Evolutionary conservation across 2,888 invertebrate genomes (phyloP).

Genomic region (Diploptera punctata): DNA sequence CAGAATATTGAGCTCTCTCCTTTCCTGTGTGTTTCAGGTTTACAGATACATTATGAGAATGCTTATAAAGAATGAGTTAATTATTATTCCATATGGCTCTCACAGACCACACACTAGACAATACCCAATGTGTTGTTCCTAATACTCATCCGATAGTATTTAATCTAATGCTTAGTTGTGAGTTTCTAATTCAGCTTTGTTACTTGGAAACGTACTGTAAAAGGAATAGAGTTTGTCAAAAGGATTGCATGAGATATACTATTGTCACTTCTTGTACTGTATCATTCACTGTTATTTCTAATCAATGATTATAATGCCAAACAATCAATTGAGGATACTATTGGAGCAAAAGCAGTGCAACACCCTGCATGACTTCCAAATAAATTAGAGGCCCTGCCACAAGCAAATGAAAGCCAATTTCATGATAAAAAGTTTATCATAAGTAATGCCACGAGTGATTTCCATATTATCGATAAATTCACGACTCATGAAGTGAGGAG

Average conservation of each 20-base stretch:
- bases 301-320: not conserved
- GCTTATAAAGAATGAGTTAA: not conserved
- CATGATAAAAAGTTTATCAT: too few species aligned
- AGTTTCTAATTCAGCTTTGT: not conserved
- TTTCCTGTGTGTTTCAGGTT: not conserved
- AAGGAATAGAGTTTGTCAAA: not conserved
- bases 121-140: too few species aligned
- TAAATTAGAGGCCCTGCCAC: too few species aligned
- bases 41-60: not conserved
- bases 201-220: not conserved
- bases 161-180: too few species aligned
- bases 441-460: too few species aligned
- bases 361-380: too few species aligned
- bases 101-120: not conserved
- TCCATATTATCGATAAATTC: too few species aligned
- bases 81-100: not conserved
- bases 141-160: not conserved
- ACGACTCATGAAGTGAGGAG: too few species aligned
- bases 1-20: not conserved
- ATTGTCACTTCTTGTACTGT: not conserved
- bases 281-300: not conserved
- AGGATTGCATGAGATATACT: not conserved
- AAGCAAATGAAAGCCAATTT: too few species aligned
- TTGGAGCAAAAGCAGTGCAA: not conserved
- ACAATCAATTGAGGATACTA: slow-evolving; percentile 8